A percentile compares a stretch with the other conserved stretches of the same genome.
phyloP scores from a whole-genome alignment of 2,113 vertebrate genomes.

The Holacanthus passer region DNA sequence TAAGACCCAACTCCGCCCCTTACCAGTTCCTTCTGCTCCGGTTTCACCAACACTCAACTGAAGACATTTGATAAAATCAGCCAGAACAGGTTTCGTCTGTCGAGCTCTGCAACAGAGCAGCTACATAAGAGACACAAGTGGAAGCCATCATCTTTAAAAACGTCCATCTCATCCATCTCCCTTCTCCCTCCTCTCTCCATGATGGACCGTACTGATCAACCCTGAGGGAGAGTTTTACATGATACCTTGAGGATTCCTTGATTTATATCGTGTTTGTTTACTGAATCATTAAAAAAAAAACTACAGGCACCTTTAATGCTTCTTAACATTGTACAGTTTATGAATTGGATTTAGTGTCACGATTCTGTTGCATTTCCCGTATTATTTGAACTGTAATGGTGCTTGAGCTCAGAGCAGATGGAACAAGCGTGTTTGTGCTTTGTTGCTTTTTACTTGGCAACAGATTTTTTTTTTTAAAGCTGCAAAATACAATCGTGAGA shows the following conservation, averaged over 20 bases:
- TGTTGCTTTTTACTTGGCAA: constrained; percentile 59
- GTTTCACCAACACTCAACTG: constrained; percentile 11
- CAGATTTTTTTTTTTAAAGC: constrained; percentile 18
- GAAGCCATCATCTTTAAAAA: constrained; percentile 41
- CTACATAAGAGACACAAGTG: constrained; percentile 25
- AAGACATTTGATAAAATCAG: constrained; percentile 23
- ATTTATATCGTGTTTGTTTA: constrained; percentile 73
- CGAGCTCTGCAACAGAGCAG: background rate
- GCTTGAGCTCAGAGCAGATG: constrained; percentile 56
- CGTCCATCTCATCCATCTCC: constrained; percentile 18
- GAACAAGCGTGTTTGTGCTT: constrained; percentile 56
- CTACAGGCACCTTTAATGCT: constrained; percentile 68
- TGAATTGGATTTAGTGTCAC: constrained; percentile 40
- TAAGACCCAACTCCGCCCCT: constrained; percentile 33
- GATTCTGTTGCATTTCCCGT: constrained; percentile 47
- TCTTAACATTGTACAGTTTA: constrained; percentile 69
- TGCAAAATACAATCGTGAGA: constrained; percentile 75
- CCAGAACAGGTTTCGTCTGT: constrained; percentile 22
- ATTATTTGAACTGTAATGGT: constrained; percentile 55
- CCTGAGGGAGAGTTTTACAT: constrained; percentile 45
- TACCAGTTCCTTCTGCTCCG: background rate
- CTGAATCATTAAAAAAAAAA: constrained; percentile 42
- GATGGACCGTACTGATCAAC: constrained; percentile 24
- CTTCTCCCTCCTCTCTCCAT: constrained; percentile 38
- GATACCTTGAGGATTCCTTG: constrained; percentile 37